Evolutionary conservation across 2,888 invertebrate species (phyloP), one percentile per base, ranked within the genome.

Genomic region (Amphipoea oculea): DNA sequence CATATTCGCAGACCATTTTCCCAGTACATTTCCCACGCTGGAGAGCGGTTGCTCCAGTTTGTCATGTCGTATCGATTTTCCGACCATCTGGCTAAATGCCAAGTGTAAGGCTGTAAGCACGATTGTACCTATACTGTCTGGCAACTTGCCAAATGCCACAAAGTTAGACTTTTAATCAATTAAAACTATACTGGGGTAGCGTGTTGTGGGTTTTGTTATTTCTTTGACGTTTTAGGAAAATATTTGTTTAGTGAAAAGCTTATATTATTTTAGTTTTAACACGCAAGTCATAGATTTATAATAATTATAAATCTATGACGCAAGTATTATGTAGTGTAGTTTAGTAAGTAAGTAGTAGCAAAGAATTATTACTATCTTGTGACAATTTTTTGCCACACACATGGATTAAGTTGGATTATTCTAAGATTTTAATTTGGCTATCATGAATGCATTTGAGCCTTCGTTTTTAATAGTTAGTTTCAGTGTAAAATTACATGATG

Each of bases 1-100:
- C 48, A 73, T 57, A 66, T 51, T 62, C 12, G 60, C 40, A 11
- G 9, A 29, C 14, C 29, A 72, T 78, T 78, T 65, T 67, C 74
- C 17, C 23, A 51, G 65, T 65, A 79, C 5, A 63, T 76, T 86
- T 80, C 68, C 66, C 74, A 75, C 66, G 51, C 74, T 83, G 81
- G 80, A 84, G 66, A 78, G 78, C 76, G 73, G 54, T 73, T 78
- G 82, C 65, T 82, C 89, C 85, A 91, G 86, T 87, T 86, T 89
- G 83, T 85, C 84, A 83, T 81, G 86, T 79, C 79, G 62, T 82
- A 92, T 93, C 89, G 91, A 93, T 93, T 91, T 89, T 88, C 87
- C 77, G 82, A 84, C 54, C 75, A 65, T 62, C 86, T 94, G 94
- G 94, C 90, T 66, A 63, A 74, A 62, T 86, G 93, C 94, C 94